Base-by-base conservation (phyloP, 2,113 vertebrate genomes). In the Eulacestoma nigropectus region DNA sequence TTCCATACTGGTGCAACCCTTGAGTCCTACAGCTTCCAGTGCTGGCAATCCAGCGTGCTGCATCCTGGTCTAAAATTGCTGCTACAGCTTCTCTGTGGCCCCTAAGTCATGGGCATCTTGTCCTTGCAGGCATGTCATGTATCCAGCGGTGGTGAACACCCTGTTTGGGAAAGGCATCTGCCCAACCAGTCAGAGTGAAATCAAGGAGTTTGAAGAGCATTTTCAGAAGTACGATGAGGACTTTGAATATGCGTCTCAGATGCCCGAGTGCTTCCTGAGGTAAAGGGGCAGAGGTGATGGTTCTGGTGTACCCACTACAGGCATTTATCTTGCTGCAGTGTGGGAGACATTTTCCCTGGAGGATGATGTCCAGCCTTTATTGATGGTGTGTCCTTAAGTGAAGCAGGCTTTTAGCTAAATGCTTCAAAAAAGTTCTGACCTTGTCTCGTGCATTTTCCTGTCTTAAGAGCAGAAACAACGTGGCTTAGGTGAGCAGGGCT, bases 231-330 rank as follows among this genome's bases (percentile, higher is more conserved):
- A 97, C 0, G 98, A 99, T 52, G 98, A 98, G 70, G 97, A 97
- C 73, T 98, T 99, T 1, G 98, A 99, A 91, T 97, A 98, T 0
- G 98, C 98, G 21, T 98, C 98, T 70, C 98, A 98, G 89, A 94
- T 99, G 23, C 98, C 98, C 0, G 98, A 97, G 69, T 97, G 93
- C 88, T 96, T 99, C 59, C 69, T 98, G 76, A 98, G 98, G 98
- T 98, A 97, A 90, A 27, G 18, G 35, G 46, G 62, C 3, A 2
- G 33, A 69, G 67, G 3, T 20, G 57, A 35, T 67, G 60, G 17
- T 6, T 7, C 1, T 46, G 63, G 17, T 64, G 29, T 44, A 29
- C 9, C 16, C 29, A 12, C 22, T 41, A 3, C 42, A 64, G 37
- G 18, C 20, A 11, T 59, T 84, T 52, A 41, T 10, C n/a, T 73